A percentile compares a stretch with the other conserved stretches of the same genome.
These are phyloP conservation scores for Drosophila kuntzei DNA, from an alignment of 2,888 invertebrate genomes.

Conservation along the genomic window DNA sequence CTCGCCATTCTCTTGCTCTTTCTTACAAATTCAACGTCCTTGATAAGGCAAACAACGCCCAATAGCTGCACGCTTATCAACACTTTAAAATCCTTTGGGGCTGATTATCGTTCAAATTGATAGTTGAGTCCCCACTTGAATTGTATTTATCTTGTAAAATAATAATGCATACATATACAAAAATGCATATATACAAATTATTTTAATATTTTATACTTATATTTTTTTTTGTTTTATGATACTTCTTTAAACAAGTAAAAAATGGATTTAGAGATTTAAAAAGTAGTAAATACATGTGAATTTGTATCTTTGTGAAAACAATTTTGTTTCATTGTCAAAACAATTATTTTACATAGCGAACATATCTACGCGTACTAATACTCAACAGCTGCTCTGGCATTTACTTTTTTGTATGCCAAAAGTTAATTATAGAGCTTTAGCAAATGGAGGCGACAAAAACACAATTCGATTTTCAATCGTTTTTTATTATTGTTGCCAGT, in stretches of 20 bases:
- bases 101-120: slow-evolving; percentile 22
- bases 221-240: too few relatives aligned
- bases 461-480: slow-evolving; percentile 28
- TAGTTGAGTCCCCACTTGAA: not conserved
- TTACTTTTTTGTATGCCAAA: slow-evolving; percentile 9
- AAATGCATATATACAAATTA: not conserved
- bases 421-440: slow-evolving; percentile 20
- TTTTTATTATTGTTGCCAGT: slow-evolving; percentile 19
- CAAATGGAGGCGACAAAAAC: slow-evolving; percentile 10
- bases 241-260: not conserved
- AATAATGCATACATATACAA: too few relatives aligned
- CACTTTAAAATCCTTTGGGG: slow-evolving; percentile 14
- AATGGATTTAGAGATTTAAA: too few relatives aligned
- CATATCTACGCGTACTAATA: not conserved
- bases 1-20: not conserved
- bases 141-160: not conserved
- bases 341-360: not conserved
- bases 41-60: slow-evolving; percentile 25
- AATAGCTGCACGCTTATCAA: slow-evolving; percentile 11
- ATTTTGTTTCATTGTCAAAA: not conserved
- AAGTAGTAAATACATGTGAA: too few relatives aligned
- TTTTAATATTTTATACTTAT: too few relatives aligned
- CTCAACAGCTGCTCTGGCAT: slow-evolving; percentile 9
- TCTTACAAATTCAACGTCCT: slow-evolving; percentile 26
- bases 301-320: not conserved